These are phyloP conservation scores for Gymnobelideus leadbeateri DNA, from an alignment of 2,113 vertebrate species.

Conservation along the genomic window DNA sequence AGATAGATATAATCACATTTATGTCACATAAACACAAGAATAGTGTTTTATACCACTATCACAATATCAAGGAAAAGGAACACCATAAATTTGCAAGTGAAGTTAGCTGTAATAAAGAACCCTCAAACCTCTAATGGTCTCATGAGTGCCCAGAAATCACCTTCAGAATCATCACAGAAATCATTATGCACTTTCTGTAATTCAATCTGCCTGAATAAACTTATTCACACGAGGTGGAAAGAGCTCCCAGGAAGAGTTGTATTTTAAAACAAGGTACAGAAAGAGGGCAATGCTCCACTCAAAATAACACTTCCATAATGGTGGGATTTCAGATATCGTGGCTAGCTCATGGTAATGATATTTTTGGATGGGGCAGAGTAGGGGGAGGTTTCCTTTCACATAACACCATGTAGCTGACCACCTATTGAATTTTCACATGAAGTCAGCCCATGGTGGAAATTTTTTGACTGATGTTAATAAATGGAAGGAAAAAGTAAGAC, in stretches of 20 bases:
- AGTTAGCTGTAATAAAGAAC: neutral
- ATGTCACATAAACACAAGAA: neutral
- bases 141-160: neutral
- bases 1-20: neutral
- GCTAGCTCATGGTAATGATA: neutral
- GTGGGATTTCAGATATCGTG: slow-evolving; percentile 29
- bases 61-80: neutral
- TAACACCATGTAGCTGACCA: neutral
- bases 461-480: slow-evolving; percentile 24
- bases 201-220: neutral
- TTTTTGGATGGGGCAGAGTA: neutral
- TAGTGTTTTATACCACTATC: neutral
- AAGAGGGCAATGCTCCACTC: slow-evolving; percentile 73
- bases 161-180: neutral
- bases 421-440: slow-evolving; percentile 30
- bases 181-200: neutral
- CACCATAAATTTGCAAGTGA: neutral
- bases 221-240: slow-evolving; percentile 17
- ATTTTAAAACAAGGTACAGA: slow-evolving; percentile 49
- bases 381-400: neutral
- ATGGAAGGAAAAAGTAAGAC: slow-evolving; percentile 39
- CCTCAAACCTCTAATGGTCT: neutral
- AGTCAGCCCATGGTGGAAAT: slow-evolving; percentile 40
- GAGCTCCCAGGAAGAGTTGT: slow-evolving; percentile 60
- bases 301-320: slow-evolving; percentile 44